Percentiles rank a stretch among this genome's conserved stretches.
phyloP scores from a whole-genome alignment of 2,113 vertebrate species.

The Dipodomys spectabilis region DNA sequence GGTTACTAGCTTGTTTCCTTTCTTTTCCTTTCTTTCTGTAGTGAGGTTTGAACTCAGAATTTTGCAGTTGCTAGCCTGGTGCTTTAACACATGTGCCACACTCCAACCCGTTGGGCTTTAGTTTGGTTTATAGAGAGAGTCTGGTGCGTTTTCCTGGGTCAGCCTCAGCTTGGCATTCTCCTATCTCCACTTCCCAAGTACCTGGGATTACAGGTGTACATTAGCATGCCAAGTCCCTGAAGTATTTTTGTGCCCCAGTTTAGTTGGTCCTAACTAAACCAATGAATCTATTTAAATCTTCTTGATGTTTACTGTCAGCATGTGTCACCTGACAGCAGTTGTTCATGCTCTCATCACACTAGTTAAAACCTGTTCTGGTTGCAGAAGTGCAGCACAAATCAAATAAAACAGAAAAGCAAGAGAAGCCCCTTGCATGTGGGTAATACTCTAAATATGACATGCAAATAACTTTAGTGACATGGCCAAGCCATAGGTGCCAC shows the following conservation, averaged over 20 bases:
- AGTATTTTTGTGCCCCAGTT: neutral
- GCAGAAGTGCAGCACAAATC: neutral
- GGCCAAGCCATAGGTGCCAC: neutral
- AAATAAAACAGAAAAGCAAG: neutral
- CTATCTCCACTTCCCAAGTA: too few relatives aligned
- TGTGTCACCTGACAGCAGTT: neutral
- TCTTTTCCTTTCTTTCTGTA: too few relatives aligned
- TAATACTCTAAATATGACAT: neutral
- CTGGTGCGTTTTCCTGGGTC: too few relatives aligned
- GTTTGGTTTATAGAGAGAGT: too few relatives aligned
- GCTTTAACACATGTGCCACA: too few relatives aligned
- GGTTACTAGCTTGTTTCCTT: too few relatives aligned
- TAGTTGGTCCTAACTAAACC: neutral
- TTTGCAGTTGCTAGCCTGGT: too few relatives aligned
- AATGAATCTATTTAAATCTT: neutral
- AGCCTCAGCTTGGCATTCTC: too few relatives aligned
- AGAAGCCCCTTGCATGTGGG: neutral
- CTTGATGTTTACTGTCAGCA: neutral
- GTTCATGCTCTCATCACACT: neutral
- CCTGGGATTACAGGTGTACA: too few relatives aligned
- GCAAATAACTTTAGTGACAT: neutral
- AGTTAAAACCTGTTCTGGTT: neutral
- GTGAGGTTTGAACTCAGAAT: too few relatives aligned
- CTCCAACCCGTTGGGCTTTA: too few relatives aligned
- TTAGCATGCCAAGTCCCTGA: neutral